These are phyloP conservation scores for Brachypodius melanocephalos DNA, from an alignment of 2,113 vertebrate species.

Conservation along the genomic window DNA sequence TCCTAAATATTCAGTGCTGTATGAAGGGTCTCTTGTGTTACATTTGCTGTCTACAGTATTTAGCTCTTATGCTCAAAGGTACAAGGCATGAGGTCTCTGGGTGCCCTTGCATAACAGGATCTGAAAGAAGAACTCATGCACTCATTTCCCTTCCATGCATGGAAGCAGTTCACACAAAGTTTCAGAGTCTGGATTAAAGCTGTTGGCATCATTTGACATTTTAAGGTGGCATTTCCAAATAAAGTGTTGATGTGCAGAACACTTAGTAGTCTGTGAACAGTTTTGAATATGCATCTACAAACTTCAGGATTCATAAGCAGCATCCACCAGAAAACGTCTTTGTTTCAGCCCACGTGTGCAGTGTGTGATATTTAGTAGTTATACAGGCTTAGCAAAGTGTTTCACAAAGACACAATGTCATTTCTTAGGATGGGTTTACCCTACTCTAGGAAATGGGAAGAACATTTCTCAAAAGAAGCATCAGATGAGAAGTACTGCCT, in stretches of 20 bases:
- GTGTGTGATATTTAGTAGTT: not conserved
- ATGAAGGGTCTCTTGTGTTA: not conserved
- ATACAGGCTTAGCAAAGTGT: not conserved
- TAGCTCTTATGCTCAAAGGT: not conserved
- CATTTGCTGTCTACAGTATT: not conserved
- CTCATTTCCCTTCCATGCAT: not conserved
- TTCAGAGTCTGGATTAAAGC: not conserved
- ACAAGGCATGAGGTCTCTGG: not conserved
- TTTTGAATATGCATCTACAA: not conserved
- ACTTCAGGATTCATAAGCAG: not conserved
- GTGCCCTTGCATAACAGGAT: not conserved
- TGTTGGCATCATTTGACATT: not conserved
- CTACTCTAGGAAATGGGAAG: not conserved
- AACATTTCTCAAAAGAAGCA: not conserved
- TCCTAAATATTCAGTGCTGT: not conserved
- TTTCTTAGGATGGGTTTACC: not conserved
- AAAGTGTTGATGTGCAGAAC: not conserved
- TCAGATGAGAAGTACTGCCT: not conserved
- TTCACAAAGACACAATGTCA: not conserved
- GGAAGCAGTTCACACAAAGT: not conserved
- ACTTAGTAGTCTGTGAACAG: not conserved
- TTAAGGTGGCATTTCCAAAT: not conserved
- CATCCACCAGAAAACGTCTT: not conserved
- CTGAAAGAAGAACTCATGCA: not conserved
- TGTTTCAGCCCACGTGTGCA: not conserved